Conservation (phyloP, 2,797 vertebrate species). For the Phalanger gymnotis region DNA sequence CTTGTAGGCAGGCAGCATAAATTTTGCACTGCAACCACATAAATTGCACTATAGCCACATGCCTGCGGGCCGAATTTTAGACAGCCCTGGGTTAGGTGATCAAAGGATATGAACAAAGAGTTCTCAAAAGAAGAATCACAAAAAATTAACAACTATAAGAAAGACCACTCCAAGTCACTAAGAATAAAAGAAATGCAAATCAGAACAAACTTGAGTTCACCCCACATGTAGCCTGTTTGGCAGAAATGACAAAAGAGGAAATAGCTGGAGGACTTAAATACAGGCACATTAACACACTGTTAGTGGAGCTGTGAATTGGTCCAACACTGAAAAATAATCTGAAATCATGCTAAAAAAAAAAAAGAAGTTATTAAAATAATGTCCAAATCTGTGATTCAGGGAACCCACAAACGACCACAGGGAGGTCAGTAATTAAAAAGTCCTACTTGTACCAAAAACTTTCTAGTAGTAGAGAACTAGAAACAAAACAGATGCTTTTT, state of each 20-base stretch:
- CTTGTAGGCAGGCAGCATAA: too few species aligned
- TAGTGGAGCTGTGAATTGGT: not conserved
- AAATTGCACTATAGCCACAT: too few species aligned
- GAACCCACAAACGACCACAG: not conserved
- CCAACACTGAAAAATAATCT: not conserved
- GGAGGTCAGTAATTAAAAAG: not conserved
- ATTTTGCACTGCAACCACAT: too few species aligned
- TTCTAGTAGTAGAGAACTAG: not conserved
- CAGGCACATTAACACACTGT: not conserved
- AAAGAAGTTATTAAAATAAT: not conserved
- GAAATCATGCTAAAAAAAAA: not conserved
- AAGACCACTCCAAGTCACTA: not conserved
- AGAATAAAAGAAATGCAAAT: not conserved
- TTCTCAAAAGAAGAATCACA: not conserved
- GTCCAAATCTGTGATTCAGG: not conserved
- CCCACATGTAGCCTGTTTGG: not conserved
- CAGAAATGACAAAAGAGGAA: not conserved
- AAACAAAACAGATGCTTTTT: not conserved
- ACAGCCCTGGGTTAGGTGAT: too few species aligned
- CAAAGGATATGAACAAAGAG: not conserved
- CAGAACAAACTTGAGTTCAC: not conserved
- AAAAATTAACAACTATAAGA: not conserved
- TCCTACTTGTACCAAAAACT: not conserved
- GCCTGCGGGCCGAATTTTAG: too few species aligned
- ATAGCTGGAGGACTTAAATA: not conserved